Conservation (phyloP, 2,113 vertebrate species). For the Oreotrochilus melanogaster region DNA sequence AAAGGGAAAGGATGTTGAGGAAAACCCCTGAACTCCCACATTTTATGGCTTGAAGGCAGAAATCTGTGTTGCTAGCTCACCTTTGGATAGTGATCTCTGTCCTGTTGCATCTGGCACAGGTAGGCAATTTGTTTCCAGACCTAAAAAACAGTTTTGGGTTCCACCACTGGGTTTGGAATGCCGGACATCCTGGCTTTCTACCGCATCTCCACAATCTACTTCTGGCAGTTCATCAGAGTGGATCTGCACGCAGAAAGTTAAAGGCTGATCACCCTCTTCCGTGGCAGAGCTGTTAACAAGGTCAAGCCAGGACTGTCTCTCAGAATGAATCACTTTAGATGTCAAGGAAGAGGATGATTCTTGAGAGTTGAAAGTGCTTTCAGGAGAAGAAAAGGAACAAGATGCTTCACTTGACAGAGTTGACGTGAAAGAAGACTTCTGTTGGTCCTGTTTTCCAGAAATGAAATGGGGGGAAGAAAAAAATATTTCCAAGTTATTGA, state of each 20-base stretch:
- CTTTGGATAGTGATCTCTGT: conserved; percentile 60
- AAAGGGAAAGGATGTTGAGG: not conserved
- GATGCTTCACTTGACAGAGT: conserved; percentile 79
- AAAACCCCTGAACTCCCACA: not conserved
- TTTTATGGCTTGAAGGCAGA: not conserved
- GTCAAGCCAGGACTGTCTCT: conserved; percentile 86
- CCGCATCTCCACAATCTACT: not conserved
- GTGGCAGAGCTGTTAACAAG: conserved; percentile 75
- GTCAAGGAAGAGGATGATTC: conserved; percentile 78
- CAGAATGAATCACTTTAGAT: conserved; percentile 70
- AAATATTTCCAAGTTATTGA: not conserved
- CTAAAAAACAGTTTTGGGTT: conserved; percentile 43
- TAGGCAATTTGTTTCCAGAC: conserved; percentile 52
- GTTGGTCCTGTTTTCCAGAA: conserved; percentile 69
- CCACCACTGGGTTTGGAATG: not conserved
- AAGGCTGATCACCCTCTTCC: conserved; percentile 65
- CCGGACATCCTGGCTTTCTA: not conserved
- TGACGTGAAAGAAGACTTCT: conserved; percentile 78
- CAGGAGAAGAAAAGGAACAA: conserved; percentile 81
- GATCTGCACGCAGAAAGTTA: conserved; percentile 78
- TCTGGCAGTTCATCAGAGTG: conserved; percentile 53
- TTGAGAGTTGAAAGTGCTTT: conserved; percentile 82
- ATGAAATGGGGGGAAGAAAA: not conserved
- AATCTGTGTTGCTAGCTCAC: conserved; percentile 53
- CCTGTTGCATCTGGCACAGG: conserved; percentile 9